Evolutionary conservation across 2,113 vertebrate genomes (phyloP).

Genomic region (Bubalus kerabau): DNA sequence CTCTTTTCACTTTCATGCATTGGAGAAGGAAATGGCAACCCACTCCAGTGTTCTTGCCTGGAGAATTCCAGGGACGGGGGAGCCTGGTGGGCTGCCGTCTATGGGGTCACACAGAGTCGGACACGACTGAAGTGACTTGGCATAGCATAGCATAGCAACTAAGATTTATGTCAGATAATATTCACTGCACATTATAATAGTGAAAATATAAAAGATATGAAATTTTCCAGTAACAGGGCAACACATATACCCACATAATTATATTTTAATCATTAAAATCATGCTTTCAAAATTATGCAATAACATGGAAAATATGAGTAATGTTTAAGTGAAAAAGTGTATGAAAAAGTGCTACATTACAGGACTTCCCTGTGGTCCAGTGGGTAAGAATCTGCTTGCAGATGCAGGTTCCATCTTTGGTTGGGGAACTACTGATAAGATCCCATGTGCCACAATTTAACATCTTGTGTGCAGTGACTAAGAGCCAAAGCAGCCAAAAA

Average conservation of each 20-base stretch:
- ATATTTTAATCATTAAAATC: not conserved
- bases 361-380: not conserved
- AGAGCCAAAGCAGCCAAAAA: not conserved
- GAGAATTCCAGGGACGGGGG: too few relatives aligned
- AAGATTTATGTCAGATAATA: not conserved
- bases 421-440: not conserved
- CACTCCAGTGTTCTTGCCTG: too few relatives aligned
- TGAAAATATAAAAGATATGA: not conserved
- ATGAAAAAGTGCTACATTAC: not conserved
- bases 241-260: not conserved
- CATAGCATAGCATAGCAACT: too few relatives aligned
- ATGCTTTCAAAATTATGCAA: not conserved
- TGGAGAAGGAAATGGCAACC: too few relatives aligned
- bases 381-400: not conserved
- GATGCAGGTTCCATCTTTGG: not conserved
- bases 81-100: too few relatives aligned
- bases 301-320: not conserved
- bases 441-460: not conserved
- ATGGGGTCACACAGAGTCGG: too few relatives aligned
- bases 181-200: not conserved
- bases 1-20: too few relatives aligned
- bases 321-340: not conserved
- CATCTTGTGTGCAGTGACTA: not conserved
- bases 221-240: not conserved
- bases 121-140: too few relatives aligned